Conservation (phyloP, 2,113 vertebrate genomes). For the Oriolus oriolus region DNA sequence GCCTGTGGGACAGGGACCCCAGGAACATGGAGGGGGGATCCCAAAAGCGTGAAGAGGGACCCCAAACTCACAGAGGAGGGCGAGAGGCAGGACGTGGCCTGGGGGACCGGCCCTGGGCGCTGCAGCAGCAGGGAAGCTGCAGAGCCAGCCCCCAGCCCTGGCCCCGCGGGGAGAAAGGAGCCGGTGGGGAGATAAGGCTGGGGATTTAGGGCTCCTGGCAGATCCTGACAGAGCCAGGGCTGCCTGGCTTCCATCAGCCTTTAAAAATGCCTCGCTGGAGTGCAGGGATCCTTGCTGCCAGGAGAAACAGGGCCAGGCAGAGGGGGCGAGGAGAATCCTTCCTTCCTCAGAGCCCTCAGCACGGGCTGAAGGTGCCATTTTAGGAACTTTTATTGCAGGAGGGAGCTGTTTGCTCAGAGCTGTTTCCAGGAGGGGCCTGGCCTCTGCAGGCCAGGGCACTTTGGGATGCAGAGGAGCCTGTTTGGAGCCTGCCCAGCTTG, state of each 20-base stretch:
- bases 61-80: background rate
- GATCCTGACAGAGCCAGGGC: background rate
- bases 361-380: background rate
- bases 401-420: background rate
- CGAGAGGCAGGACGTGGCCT: background rate
- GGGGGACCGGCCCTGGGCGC: fast-evolving
- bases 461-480: background rate
- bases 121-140: background rate
- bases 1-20: background rate
- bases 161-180: background rate
- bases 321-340: background rate
- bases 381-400: background rate
- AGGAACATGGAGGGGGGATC: fast-evolving
- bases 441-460: too few species aligned
- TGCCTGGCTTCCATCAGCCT: slow-evolving; percentile 34
- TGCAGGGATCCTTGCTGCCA: background rate
- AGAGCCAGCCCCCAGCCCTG: background rate
- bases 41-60: background rate
- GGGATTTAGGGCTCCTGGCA: background rate
- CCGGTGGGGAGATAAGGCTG: background rate
- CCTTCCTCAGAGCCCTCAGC: background rate
- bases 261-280: background rate
- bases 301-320: background rate
- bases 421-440: background rate
- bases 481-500: background rate